Percentiles rank a stretch among this genome's conserved stretches.
phyloP scores from a whole-genome alignment of 2,113 vertebrate species.

The Halcyon malimbica region DNA sequence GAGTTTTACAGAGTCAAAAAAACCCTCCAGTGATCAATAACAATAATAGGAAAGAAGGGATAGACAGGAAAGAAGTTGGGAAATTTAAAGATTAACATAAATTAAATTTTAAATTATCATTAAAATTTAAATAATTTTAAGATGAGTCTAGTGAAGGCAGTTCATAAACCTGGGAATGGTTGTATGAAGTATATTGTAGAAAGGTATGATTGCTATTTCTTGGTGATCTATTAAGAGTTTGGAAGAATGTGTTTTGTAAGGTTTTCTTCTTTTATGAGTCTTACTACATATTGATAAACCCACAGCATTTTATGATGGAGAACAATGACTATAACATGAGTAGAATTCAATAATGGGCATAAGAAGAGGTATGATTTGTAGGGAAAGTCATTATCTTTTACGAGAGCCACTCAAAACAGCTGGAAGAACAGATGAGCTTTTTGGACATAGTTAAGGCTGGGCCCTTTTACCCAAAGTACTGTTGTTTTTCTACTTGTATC shows the following conservation, averaged over 20 bases:
- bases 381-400: neutral
- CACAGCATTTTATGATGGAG: neutral
- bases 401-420: neutral
- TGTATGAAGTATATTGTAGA: neutral
- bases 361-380: neutral
- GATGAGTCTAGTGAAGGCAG: neutral
- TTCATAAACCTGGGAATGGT: neutral
- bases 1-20: neutral
- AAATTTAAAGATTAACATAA: neutral
- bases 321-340: neutral
- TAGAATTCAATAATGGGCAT: neutral
- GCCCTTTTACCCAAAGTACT: neutral
- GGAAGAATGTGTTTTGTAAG: neutral
- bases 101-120: neutral
- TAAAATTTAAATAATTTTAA: neutral
- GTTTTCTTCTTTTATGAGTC: neutral
- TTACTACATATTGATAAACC: neutral
- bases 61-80: neutral
- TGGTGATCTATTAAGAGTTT: neutral
- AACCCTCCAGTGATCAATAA: neutral
- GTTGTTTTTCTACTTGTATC: neutral
- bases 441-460: neutral
- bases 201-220: neutral
- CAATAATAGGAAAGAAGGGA: neutral
- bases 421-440: neutral